phyloP scores from a whole-genome alignment of 2,113 vertebrate genomes.

The Maylandia zebra region DNA sequence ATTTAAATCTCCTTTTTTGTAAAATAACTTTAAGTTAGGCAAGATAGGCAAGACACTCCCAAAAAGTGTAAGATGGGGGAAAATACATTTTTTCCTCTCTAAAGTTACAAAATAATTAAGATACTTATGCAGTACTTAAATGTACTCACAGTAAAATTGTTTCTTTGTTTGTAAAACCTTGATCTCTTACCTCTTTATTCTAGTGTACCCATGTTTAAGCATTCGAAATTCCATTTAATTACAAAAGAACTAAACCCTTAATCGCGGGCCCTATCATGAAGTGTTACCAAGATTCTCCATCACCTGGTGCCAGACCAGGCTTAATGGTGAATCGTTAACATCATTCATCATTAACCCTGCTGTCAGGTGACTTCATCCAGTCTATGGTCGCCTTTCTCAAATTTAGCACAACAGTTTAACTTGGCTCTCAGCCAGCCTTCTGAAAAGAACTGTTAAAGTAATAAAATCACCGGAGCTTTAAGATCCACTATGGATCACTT shows the following conservation, averaged over 20 bases:
- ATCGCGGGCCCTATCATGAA: neutral
- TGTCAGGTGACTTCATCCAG: neutral
- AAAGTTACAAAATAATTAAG: neutral
- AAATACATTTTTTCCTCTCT: neutral
- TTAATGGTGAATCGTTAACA: neutral
- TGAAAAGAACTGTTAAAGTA: neutral
- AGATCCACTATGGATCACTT: conserved; percentile 11
- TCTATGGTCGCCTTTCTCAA: neutral
- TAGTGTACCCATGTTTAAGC: neutral
- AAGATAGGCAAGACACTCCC: neutral
- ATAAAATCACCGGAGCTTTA: conserved; percentile 1
- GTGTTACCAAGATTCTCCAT: neutral
- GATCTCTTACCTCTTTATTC: neutral
- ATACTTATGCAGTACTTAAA: neutral
- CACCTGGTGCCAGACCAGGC: neutral
- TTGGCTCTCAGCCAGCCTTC: neutral
- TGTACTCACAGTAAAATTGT: neutral
- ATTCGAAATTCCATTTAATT: neutral
- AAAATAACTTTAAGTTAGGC: neutral
- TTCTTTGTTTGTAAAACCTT: neutral
- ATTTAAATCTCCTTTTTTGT: neutral
- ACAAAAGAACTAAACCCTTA: neutral
- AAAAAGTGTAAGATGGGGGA: neutral
- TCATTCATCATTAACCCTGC: neutral
- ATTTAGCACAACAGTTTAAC: neutral